Conservation (phyloP, 2,113 vertebrate species). For the Chaenogobius annularis region DNA sequence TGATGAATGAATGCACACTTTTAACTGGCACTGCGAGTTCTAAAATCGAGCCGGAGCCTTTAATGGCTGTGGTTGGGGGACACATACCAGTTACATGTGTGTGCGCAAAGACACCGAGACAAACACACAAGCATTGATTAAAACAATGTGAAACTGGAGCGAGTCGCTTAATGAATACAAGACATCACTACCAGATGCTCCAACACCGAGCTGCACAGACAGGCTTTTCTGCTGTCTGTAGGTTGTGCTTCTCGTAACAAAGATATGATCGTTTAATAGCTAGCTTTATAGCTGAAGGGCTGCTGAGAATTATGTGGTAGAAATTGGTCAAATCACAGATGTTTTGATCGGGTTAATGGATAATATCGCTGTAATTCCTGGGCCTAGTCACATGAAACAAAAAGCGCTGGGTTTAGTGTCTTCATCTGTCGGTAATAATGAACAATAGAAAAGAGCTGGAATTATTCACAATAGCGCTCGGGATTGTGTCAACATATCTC, state of each 20-base stretch:
- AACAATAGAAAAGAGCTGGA: background rate
- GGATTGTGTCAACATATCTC: too few species aligned
- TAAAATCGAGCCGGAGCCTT: constrained; percentile 59
- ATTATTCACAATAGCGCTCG: too few species aligned
- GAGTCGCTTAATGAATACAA: constrained; percentile 60
- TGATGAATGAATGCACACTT: constrained; percentile 51
- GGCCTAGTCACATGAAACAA: background rate
- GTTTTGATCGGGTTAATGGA: background rate
- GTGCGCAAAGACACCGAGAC: constrained; percentile 14
- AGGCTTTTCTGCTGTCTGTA: background rate
- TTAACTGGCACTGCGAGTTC: constrained; percentile 57
- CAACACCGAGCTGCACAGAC: constrained; percentile 20
- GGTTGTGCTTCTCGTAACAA: background rate
- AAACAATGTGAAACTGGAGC: constrained; percentile 67
- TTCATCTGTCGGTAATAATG: background rate
- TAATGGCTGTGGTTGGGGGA: constrained; percentile 63
- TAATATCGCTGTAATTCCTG: background rate
- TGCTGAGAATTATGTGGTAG: background rate
- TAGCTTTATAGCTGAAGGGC: background rate
- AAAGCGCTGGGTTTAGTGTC: background rate
- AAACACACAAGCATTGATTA: constrained; percentile 55
- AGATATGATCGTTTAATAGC: background rate
- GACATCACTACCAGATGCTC: constrained; percentile 45
- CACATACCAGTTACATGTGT: constrained; percentile 57
- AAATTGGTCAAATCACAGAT: background rate